Percentiles rank a stretch among this genome's conserved stretches.
Evolutionary conservation across 2,888 invertebrate genomes (phyloP).

Genomic region (Drosophila vallismaia): DNA sequence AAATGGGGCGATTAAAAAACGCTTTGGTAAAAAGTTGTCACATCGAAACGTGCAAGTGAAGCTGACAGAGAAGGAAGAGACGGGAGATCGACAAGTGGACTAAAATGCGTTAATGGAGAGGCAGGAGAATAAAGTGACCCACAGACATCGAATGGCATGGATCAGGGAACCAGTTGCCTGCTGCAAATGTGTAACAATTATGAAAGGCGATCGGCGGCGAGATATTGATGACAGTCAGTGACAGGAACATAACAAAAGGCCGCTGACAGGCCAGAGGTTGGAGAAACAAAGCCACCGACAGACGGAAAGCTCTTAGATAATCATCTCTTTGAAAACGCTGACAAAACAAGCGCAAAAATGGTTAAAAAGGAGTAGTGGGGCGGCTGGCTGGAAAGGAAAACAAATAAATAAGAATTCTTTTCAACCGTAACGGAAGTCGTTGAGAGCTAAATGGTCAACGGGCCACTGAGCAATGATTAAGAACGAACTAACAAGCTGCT

Average conservation of each 20-base stretch:
- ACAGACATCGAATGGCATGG: conserved; percentile 30
- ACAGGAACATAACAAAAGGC: conserved; percentile 50
- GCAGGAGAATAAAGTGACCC: conserved; percentile 21
- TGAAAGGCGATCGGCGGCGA: conserved; percentile 65
- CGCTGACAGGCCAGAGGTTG: conserved; percentile 4
- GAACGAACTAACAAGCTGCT: conserved; percentile 47
- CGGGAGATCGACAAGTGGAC: conserved; percentile 42
- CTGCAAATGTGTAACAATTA: conserved; percentile 74
- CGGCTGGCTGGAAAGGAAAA: conserved; percentile 46
- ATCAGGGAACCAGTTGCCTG: conserved; percentile 54
- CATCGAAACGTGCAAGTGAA: conserved; percentile 41
- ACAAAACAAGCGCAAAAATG: conserved; percentile 48
- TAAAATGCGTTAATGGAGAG: conserved; percentile 60
- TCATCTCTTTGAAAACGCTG: conserved; percentile 58
- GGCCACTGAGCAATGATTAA: conserved; percentile 40
- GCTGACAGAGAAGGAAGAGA: conserved; percentile 18
- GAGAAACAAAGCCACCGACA: conserved; percentile 32
- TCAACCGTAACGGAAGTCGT: conserved; percentile 76
- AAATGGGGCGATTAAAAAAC: conserved; percentile 47
- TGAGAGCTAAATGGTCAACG: conserved; percentile 73
- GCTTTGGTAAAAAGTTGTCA: conserved; percentile 52
- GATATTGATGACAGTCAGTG: conserved; percentile 59
- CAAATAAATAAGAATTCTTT: conserved; percentile 63
- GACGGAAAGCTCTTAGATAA: conserved; percentile 50
- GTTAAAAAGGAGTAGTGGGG: conserved; percentile 1